Percentiles rank a stretch among this genome's conserved stretches.
phyloP scores from a whole-genome alignment of 2,888 invertebrate genomes.

The Mythimna impura region DNA sequence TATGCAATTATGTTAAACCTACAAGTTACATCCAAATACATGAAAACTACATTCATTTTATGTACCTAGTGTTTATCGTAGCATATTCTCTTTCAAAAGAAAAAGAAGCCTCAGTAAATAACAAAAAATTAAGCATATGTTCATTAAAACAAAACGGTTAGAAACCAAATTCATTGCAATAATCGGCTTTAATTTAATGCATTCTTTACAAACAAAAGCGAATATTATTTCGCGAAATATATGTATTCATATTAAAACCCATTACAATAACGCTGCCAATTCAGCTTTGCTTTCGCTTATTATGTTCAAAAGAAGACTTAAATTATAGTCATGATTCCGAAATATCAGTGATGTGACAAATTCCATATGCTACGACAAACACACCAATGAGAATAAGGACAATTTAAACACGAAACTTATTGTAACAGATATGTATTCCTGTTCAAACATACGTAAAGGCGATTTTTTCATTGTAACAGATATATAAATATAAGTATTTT shows the following conservation, averaged over 20 bases:
- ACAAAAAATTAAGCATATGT: not conserved
- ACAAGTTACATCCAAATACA: constrained; percentile 67
- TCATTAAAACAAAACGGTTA: not conserved
- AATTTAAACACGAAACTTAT: constrained; percentile 81
- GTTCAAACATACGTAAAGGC: constrained; percentile 63
- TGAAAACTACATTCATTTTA: constrained; percentile 59
- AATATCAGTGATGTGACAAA: constrained; percentile 17
- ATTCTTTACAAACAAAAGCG: not conserved
- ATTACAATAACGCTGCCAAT: not conserved
- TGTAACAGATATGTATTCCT: constrained; percentile 86
- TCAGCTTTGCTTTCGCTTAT: constrained; percentile 13
- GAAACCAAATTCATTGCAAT: not conserved
- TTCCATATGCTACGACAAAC: constrained; percentile 63
- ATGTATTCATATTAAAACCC: not conserved
- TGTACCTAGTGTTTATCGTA: constrained; percentile 53
- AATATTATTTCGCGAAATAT: not conserved
- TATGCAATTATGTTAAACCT: constrained; percentile 81
- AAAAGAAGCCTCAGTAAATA: not conserved
- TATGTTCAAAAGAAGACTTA: not conserved
- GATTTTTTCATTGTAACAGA: constrained; percentile 62
- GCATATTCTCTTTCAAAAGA: constrained; percentile 44
- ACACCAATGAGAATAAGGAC: constrained; percentile 68
- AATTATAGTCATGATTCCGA: constrained; percentile 15
- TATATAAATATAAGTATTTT: constrained; percentile 40
- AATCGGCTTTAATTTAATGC: not conserved